These are phyloP conservation scores for Rhagium mordax DNA, from an alignment of 2,888 invertebrate species.

Conservation along the genomic window DNA sequence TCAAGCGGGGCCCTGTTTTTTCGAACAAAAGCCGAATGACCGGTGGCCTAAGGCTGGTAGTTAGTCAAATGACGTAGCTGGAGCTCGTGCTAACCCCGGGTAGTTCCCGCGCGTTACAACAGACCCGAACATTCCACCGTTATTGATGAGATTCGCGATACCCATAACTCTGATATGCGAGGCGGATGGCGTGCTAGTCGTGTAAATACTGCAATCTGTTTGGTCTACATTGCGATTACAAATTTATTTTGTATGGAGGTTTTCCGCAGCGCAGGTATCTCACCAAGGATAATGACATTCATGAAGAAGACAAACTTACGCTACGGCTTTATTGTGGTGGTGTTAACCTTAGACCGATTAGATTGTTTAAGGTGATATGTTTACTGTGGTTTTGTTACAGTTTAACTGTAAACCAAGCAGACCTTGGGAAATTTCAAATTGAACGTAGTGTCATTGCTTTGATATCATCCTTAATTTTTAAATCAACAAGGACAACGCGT, in stretches of 20 bases:
- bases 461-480: too few relatives aligned
- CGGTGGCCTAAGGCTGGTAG: constrained; percentile 27
- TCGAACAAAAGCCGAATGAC: constrained; percentile 19
- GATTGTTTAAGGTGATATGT: background rate
- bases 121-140: constrained; percentile 30
- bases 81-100: constrained; percentile 51
- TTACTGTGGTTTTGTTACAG: background rate
- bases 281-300: background rate
- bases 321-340: background rate
- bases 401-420: background rate
- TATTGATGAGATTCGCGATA: constrained; percentile 41
- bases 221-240: constrained; percentile 46
- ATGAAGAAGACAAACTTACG: background rate
- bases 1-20: background rate
- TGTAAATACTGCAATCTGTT: constrained; percentile 46
- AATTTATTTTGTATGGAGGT: constrained; percentile 41
- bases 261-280: constrained; percentile 24
- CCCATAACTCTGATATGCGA: constrained; percentile 38
- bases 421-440: background rate
- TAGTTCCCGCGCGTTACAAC: constrained; percentile 45
- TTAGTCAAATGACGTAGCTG: constrained; percentile 32
- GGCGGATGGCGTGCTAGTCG: constrained; percentile 38
- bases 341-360: background rate
- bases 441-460: background rate
- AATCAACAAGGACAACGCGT: too few relatives aligned